Base-by-base conservation (phyloP, 2,888 invertebrate species). In the Blera fallax region DNA sequence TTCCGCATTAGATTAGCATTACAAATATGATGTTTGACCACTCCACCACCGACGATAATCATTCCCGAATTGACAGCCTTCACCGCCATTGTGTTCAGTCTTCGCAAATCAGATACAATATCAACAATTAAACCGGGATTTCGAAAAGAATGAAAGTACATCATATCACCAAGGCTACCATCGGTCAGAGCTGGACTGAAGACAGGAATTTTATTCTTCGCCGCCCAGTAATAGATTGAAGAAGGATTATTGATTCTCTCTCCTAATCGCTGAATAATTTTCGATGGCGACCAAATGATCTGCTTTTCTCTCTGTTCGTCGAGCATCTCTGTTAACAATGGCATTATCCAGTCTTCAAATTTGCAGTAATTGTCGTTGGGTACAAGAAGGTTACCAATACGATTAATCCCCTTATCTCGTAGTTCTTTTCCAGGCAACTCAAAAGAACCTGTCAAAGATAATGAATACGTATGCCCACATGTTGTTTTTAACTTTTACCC, bases 1-100 rank as follows among this genome's bases (percentile, higher is more conserved):
- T 99, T 99, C 88, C 99, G 96, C 99, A 99, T 99, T 73, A 99
- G 94, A 94, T 99, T 99, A 1, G 99, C 99, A 94, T 99, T 99
- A 92, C 98, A 98, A 88, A 99, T 98, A 91, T 99, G 99, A 93
- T 99, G 99, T 92, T 99, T 99, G n/a, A 99, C 94, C 0, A 99
- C 93, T 7, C 99, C 99, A 0, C 99, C 99, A 3, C 99, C 99
- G 78, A 99, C 92, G 83, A 99, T 98, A 43, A 99, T 96, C 95
- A 99, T 97, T 10, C 99, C 99, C n/a, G 97, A 96, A 90, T 98
- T 96, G 24, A 95, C 93, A 0, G 99, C 97, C 91, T 97, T 97
- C 8, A 99, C 96, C 14, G 99, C 97, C 94, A 99, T 97, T 18
- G 96, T 95, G 92, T 99, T 99, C 27, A 99, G 92, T 72, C 97